Evolutionary conservation across 2,113 vertebrate species (phyloP), one percentile per base, ranked within the genome.

Genomic region (Dolichotis patagonum): DNA sequence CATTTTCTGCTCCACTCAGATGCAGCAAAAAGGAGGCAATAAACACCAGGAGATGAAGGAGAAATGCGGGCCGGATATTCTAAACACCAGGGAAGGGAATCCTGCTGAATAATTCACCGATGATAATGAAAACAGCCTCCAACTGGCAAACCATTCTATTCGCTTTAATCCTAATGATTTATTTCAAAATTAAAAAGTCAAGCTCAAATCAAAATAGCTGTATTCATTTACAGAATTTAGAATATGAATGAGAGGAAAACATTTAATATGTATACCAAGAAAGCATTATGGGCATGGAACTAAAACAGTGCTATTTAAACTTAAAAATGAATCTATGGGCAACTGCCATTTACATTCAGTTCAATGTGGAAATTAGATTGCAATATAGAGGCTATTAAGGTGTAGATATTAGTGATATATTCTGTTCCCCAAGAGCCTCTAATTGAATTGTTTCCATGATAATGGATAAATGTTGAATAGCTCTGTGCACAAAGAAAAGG

Each of bases 391-490:
- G 91, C 84, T 98, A 98, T 98, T 98, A 98, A 98, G 96, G 78
- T 94, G 73, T 94, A 97, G 94, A 97, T 98, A 95, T 94, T 81
- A 96, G 77, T 85, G 63, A 97, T 98, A 85, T 98, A 77, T 80
- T 97, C 93, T 97, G 91, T 71, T 98, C 96, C 97, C 96, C 95
- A 85, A 96, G 97, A 97, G 92, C 62, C 41, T 69, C 97, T 98
- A 98, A 99, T 98, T 98, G 97, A 98, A 98, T 98, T 98, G 95
- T 98, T 98, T 95, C n/a, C 97, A 54, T 98, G 97, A 97, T 98
- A 98, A 98, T 97, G 94, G 95, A 97, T 98, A 98, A 97, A 97
- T 96, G 96, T 94, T 97, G 97, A 97, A 98, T 91, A 97, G 38
- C 93, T 98, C 67, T 87, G 54, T 90, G 67, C 46, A 69, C 83